Evolutionary conservation across 2,797 vertebrate species (phyloP).

Genomic region (Masticophis lateralis): DNA sequence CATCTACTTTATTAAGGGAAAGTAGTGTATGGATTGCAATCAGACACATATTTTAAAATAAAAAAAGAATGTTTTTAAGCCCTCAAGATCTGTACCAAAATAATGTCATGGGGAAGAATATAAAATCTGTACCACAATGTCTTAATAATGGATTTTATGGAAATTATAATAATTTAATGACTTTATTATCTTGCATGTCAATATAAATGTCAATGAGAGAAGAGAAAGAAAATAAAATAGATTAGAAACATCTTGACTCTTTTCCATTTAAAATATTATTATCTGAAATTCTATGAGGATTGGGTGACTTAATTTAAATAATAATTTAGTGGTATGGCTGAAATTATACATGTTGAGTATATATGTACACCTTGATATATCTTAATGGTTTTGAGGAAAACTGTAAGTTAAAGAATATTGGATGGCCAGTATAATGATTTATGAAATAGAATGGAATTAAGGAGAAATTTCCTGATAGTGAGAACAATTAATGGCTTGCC

Average conservation of each 20-base stretch:
- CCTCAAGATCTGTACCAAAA: constrained; percentile 48
- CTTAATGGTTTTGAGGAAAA: constrained; percentile 25
- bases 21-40: constrained; percentile 36
- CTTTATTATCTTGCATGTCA: constrained; percentile 52
- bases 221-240: constrained; percentile 24
- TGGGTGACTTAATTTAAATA: constrained; percentile 32
- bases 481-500: background rate
- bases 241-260: constrained; percentile 34
- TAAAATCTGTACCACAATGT: constrained; percentile 50
- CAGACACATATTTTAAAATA: constrained; percentile 53
- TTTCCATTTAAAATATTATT: constrained; percentile 3
- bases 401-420: constrained; percentile 3
- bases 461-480: background rate
- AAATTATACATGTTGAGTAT: constrained; percentile 4
- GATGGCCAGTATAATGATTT: too few relatives aligned
- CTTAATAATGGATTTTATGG: constrained; percentile 56
- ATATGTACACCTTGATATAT: background rate
- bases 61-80: constrained; percentile 45
- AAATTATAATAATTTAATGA: constrained; percentile 59
- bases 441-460: background rate
- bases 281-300: background rate
- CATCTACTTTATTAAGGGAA: constrained; percentile 47
- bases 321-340: constrained; percentile 33
- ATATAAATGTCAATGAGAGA: constrained; percentile 31
- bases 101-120: constrained; percentile 33